Evolutionary conservation across 1,140 invertebrate species (phyloP), one percentile per base, ranked within the genome.

Genomic region (Drosophila nannoptera): DNA sequence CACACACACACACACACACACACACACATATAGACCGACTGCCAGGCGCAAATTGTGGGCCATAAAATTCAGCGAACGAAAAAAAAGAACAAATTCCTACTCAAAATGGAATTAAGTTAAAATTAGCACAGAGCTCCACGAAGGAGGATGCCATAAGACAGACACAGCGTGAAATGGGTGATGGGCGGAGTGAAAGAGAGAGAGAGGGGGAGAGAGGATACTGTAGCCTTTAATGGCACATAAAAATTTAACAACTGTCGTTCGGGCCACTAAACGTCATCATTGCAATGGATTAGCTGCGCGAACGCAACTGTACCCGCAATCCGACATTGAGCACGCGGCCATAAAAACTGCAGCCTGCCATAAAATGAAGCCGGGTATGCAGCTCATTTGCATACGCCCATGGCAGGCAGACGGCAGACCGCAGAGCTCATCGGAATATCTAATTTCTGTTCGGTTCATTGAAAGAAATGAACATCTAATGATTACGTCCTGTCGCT

Each of bases 211-310:
- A n/a, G 33, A 33, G n/a, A 32, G 35, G 12, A 4, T 7, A 11
- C 8, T 7, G 9, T 33, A 7, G 3, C 4, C 48, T 80, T 72
- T 83, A 84, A 84, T 69, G 75, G 69, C 36, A 32, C 76, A 83
- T 83, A 80, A 83, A 77, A 73, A 84, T 68, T 80, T 84, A 59
- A 70, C 69, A 83, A 84, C 80, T 83, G 76, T 83, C 69, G 69
- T 66, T 74, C 49, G 16, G 59, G 76, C 77, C 81, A 76, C 80
- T 84, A 84, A 83, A 84, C 76, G 73, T 80, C 80, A 83, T 80
- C 76, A 76, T 84, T 67, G 69, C 69, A 67, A 75, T 74, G 78
- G 80, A 83, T 83, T 83, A 83, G 80, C 76, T 61, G 48, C 49
- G 22, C 73, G 66, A 75, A 75, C 71, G 59, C 63, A 69, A 68